Evolutionary conservation across 2,888 invertebrate genomes (phyloP), one percentile per base, ranked within the genome.

Genomic region (Leucania comma): DNA sequence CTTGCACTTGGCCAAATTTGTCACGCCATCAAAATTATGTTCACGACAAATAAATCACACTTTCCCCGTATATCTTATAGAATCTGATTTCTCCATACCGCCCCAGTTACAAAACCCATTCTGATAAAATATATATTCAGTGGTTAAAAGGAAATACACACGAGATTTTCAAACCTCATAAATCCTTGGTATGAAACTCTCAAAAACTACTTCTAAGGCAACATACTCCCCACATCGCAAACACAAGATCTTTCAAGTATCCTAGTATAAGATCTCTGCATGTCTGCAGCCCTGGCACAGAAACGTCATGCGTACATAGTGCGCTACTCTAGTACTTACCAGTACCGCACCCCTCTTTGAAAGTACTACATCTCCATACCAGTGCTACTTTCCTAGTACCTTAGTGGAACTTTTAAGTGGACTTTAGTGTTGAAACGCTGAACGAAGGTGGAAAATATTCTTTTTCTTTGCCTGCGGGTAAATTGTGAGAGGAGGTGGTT

Each of bases 201-300:
- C 35, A 51, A 50, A 68, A 8, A 26, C 35, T 54, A 57, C 57
- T 22, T 74, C 38, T 48, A 32, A 67, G 72, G 48, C 29, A 26
- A 74, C 58, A 14, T 38, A 14, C 14, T 32, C n/a, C n/a, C 10
- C 24, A 48, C 59, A 66, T 53, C 24, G 53, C 46, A 59, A 20
- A 14, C 32, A 61, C 12, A 48, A 75, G 74, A 74, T 62, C 8
- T 54, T 50, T n/a, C 32, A 60, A 76, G 74, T 53, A 32, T 29
- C 20, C 48, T 58, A 50, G n/a, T 48, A 48, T 76, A 48, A 70
- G 62, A 90, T 90, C 68, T 56, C 26, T 70, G 51, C 72, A 12
- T 2, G 26, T 59, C 46, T 72, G 42, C 62, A 12, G 20, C n/a
- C 24, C 56, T 65, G 70, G 24, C 78, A 64, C 78, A 72, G 75